A percentile compares a stretch with the other conserved stretches of the same genome.
Conservation (phyloP, 1,140 invertebrate species). For the Bombus waltoni region DNA sequence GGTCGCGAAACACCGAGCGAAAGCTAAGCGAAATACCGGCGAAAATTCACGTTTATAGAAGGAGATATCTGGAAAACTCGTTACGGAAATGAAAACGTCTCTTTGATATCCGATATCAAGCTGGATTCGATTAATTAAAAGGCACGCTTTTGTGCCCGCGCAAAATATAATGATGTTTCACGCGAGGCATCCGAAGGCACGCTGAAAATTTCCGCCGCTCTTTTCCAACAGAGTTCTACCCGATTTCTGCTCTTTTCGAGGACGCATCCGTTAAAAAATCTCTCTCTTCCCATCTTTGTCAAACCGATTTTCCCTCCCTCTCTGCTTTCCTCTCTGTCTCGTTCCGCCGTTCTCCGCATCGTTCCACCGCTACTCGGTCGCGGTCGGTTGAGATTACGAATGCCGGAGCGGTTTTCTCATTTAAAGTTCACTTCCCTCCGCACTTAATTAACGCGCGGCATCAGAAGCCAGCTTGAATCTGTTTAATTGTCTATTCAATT, state of each 20-base stretch:
- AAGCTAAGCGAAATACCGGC: not conserved
- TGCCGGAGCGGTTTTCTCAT: constrained; percentile 55
- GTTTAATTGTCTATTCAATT: constrained; percentile 60
- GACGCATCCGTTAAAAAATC: not conserved
- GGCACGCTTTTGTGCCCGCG: not conserved
- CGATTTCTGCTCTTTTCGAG: not conserved
- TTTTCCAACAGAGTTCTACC: not conserved
- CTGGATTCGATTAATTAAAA: constrained; percentile 32
- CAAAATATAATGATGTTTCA: not conserved
- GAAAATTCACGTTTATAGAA: not conserved
- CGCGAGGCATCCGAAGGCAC: not conserved
- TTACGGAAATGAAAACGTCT: not conserved
- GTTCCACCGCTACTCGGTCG: not conserved
- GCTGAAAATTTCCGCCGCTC: not conserved
- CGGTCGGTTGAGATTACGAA: constrained; percentile 38
- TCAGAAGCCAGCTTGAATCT: constrained; percentile 51
- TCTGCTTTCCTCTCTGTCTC: not conserved
- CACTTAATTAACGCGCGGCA: constrained; percentile 56
- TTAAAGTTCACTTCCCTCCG: constrained; percentile 54
- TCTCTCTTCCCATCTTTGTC: too few relatives aligned
- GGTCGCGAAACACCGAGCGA: not conserved
- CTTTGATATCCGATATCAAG: constrained; percentile 9
- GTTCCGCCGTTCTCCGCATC: not conserved
- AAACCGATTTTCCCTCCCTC: not conserved
- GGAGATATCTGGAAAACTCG: not conserved